Evolutionary conservation across 1,140 invertebrate genomes (phyloP).

Genomic region (Stenopsyche tienmushanensis): DNA sequence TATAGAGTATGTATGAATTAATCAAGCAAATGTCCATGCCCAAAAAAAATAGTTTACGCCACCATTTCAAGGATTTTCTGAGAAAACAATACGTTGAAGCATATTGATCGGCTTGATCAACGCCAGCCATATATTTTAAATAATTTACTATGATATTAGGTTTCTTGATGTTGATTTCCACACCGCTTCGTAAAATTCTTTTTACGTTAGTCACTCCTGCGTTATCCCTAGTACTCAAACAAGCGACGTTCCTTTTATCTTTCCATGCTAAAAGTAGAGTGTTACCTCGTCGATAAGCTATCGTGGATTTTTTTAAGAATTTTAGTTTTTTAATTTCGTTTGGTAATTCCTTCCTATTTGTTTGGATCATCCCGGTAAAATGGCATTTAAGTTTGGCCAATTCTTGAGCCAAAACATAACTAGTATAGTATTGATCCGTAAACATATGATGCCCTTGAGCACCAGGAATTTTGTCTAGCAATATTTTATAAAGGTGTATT

Average conservation of each 20-base stretch:
- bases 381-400: conserved; percentile 34
- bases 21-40: no score
- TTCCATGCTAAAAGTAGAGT: background rate
- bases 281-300: background rate
- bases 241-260: background rate
- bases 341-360: conserved; percentile 36
- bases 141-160: conserved; percentile 42
- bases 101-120: conserved; percentile 43
- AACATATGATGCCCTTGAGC: conserved; percentile 35
- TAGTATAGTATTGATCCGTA: conserved; percentile 36
- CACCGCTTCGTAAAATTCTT: background rate
- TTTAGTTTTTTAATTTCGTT: background rate
- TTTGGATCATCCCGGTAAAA: conserved; percentile 28
- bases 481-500: conserved; percentile 37
- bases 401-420: conserved; percentile 34
- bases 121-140: conserved; percentile 42
- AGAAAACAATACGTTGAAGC: conserved; percentile 43
- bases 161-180: conserved; percentile 4
- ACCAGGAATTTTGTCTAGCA: conserved; percentile 26
- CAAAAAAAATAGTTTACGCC: conserved; percentile 35
- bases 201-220: background rate
- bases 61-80: conserved; percentile 43
- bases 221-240: background rate
- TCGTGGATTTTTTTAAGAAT: background rate
- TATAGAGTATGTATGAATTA: no score